Evolutionary conservation across 2,888 invertebrate species (phyloP).

Genomic region (Ectobius pallidus): DNA sequence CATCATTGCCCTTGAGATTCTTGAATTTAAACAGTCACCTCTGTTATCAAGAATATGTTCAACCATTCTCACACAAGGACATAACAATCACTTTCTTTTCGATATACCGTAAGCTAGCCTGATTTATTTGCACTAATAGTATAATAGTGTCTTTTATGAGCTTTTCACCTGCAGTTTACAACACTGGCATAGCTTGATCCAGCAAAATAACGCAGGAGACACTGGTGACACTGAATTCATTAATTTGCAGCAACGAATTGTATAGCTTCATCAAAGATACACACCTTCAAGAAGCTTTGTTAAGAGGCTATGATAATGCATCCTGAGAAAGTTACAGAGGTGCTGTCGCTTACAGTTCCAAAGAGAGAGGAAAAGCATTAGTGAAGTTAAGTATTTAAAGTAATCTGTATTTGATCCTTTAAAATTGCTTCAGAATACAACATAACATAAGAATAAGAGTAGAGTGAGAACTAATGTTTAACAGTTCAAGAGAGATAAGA

Average conservation of each 20-base stretch:
- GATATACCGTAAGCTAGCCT: no score
- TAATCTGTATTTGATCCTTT: not conserved
- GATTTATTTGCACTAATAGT: not conserved
- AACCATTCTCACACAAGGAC: not conserved
- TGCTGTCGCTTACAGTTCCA: conserved; percentile 12
- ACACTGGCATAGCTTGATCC: not conserved
- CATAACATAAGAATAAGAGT: no score
- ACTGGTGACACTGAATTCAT: no score
- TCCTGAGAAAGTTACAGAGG: conserved; percentile 8
- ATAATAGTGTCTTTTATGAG: conserved; percentile 4
- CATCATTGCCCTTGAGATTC: not conserved
- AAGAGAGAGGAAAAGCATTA: conserved; percentile 16
- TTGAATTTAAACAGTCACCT: no score
- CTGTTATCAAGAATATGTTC: no score
- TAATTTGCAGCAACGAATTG: not conserved
- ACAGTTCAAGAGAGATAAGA: no score
- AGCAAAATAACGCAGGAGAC: no score
- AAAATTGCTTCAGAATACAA: not conserved
- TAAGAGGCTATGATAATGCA: conserved; percentile 1
- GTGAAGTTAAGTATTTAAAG: not conserved
- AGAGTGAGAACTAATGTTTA: no score
- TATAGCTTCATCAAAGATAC: not conserved
- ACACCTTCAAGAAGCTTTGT: not conserved
- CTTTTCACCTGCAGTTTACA: not conserved
- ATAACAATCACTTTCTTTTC: not conserved